phyloP scores from a whole-genome alignment of 2,888 invertebrate genomes.

The Pseudanteris insignis region DNA sequence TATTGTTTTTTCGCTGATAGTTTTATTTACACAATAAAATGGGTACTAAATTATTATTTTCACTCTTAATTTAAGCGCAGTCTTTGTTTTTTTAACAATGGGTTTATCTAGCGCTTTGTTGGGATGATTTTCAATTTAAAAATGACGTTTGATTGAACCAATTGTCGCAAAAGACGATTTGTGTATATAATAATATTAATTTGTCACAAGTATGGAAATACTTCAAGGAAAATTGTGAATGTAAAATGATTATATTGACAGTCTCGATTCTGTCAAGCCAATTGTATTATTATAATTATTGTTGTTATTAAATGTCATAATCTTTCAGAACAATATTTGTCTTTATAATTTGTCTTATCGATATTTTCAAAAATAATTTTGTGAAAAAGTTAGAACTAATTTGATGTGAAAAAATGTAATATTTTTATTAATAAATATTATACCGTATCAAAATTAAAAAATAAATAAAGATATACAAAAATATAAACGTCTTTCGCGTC shows the following conservation, averaged over 20 bases:
- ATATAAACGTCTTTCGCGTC: constrained; percentile 15
- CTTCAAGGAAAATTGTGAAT: background rate
- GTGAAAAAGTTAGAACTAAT: background rate
- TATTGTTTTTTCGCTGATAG: constrained; percentile 11
- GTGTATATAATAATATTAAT: constrained; percentile 16
- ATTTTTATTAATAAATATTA: constrained; percentile 9
- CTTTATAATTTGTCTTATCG: constrained; percentile 1
- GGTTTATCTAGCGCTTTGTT: background rate
- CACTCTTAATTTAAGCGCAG: background rate
- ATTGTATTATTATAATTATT: constrained; percentile 1
- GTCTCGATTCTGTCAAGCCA: background rate
- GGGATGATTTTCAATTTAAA: background rate
- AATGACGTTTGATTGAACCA: background rate
- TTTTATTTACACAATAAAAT: constrained; percentile 5
- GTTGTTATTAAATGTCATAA: background rate
- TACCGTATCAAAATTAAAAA: background rate
- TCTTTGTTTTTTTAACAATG: background rate
- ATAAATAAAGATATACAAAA: background rate
- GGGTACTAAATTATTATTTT: constrained; percentile 1
- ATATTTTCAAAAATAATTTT: background rate
- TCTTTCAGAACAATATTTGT: background rate
- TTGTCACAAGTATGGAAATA: background rate
- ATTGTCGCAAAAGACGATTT: constrained; percentile 12
- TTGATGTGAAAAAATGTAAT: constrained; percentile 8
- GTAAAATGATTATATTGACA: background rate